phyloP scores from a whole-genome alignment of 2,113 vertebrate species.

The Ptilorrhoa leucosticta region DNA sequence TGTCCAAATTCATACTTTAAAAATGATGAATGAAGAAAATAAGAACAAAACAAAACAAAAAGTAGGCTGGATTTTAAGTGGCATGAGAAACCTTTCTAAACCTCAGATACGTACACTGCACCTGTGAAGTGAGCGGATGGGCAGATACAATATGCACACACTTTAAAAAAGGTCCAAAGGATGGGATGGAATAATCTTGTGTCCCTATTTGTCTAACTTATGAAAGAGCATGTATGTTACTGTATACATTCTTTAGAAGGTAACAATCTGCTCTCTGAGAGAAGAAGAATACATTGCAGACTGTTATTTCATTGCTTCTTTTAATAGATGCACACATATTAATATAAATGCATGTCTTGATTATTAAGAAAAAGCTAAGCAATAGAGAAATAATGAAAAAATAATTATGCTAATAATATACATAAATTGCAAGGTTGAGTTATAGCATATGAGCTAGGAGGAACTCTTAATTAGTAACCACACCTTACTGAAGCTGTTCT shows the following conservation, averaged over 20 bases:
- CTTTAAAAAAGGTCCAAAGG: background rate
- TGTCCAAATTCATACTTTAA: background rate
- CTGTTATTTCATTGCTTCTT: background rate
- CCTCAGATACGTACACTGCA: background rate
- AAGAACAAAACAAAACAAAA: background rate
- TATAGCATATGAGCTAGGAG: background rate
- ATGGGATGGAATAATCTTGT: background rate
- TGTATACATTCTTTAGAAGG: background rate
- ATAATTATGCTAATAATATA: background rate
- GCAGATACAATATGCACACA: background rate
- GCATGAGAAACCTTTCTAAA: background rate
- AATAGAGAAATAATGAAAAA: background rate
- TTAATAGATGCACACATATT: background rate
- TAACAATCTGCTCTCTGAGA: background rate
- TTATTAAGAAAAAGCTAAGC: background rate
- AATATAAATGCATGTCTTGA: background rate
- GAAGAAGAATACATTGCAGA: background rate
- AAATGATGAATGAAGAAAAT: background rate
- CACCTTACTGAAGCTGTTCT: background rate
- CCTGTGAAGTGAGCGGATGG: background rate
- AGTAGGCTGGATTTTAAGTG: background rate
- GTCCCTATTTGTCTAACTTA: background rate
- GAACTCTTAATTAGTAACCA: background rate
- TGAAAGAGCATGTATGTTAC: background rate
- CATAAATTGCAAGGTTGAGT: background rate